These are phyloP conservation scores for Sinocyclocheilus anophthalmus DNA, from an alignment of 2,113 vertebrate genomes.

Conservation along the genomic window DNA sequence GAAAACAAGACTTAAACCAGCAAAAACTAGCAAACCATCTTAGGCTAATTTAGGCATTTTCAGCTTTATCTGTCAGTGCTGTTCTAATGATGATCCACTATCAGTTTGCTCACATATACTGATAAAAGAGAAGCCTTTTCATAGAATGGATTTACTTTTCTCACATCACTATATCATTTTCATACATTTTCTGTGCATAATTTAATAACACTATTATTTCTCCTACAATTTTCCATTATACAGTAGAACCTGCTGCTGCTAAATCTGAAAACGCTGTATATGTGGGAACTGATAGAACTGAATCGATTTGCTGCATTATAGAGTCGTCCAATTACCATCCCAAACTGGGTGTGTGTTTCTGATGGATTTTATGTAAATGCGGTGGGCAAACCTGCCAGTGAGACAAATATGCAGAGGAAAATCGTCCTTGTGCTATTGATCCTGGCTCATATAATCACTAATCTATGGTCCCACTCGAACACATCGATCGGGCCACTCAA, in stretches of 20 bases:
- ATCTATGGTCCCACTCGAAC: constrained; percentile 35
- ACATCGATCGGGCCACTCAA: constrained; percentile 26
- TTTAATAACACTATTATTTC: neutral
- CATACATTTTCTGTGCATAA: neutral
- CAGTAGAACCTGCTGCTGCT: neutral
- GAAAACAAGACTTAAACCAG: neutral
- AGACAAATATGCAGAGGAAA: constrained; percentile 39
- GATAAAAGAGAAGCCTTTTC: neutral
- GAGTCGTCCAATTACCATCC: constrained; percentile 13
- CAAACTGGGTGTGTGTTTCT: constrained; percentile 35
- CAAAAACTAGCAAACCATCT: neutral
- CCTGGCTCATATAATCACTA: constrained; percentile 37
- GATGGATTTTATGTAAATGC: constrained; percentile 51
- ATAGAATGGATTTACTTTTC: neutral
- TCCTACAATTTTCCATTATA: constrained; percentile 20
- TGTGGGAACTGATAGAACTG: constrained; percentile 2
- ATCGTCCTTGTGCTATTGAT: constrained; percentile 41
- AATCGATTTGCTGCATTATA: constrained; percentile 13
- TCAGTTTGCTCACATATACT: neutral
- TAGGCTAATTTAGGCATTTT: neutral
- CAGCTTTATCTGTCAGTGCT: neutral
- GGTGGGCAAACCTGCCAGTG: constrained; percentile 28
- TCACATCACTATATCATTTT: neutral
- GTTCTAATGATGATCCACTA: neutral
- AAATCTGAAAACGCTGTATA: neutral